Evolutionary conservation across 1,140 invertebrate genomes (phyloP), one percentile per base, ranked within the genome.

Genomic region (Dreissena polymorpha): DNA sequence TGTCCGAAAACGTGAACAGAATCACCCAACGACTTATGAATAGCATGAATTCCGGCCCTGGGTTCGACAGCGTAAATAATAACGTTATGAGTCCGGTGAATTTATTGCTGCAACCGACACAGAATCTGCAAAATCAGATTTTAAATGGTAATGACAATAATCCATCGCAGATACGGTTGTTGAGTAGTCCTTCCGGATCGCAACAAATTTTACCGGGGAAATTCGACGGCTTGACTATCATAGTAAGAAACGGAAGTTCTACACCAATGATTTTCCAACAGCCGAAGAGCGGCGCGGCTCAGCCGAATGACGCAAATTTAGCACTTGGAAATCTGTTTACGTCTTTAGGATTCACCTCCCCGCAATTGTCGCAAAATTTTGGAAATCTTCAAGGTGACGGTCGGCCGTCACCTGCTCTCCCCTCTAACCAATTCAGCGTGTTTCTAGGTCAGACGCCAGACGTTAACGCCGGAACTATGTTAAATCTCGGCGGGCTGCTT

Each of bases 21-120:
- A 69, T 78, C 64, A 78, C 76, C 8, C 50, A 51, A 63, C 53
- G 55, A 39, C 57, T 78, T 64, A 68, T 78, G 63, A 78, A 57
- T 39, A 68, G 51, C 55, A 29, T 78, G n/a, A 78, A 69, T 23
- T 12, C 10, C 10, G 76, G 76, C 12, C 0, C 65, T 16, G 73
- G n/a, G n/a, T 13, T 51, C n/a, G 39, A 55, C 21, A n/a, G 55
- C 29, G 7, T 75, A 5, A 23, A 21, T 21, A 14, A 55, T 18
- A 75, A 75, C 63, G 64, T 23, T 39, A 21, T 49, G 29, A 64
- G 27, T 10, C 49, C 76, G 21, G 76, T 78, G 13, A 65, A 68
- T 18, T 23, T 23, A 13, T 50, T 69, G 25, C 76, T 69, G 14
- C 23, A 53, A 39, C 67, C 65, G 2, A 2, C 39, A 8, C 39